A percentile compares a stretch with the other conserved stretches of the same genome.
These are phyloP conservation scores for Metopolophium dirhodum DNA, from an alignment of 1,140 invertebrate species.

Conservation along the genomic window DNA sequence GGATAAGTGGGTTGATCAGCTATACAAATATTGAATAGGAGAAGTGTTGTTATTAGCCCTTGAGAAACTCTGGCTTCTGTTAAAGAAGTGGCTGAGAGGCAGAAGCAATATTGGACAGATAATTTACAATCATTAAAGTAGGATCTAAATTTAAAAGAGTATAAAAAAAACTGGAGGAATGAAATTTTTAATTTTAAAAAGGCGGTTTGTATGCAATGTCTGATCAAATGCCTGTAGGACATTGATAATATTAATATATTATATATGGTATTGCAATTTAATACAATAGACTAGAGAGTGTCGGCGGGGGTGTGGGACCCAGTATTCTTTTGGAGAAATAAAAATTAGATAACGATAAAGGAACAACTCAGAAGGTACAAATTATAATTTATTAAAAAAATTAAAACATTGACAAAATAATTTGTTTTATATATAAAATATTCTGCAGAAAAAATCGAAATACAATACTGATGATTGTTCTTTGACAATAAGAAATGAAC, in stretches of 20 bases:
- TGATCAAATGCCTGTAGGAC: background rate
- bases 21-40: background rate
- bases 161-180: background rate
- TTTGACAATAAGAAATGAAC: no score
- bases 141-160: background rate
- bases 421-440: no score
- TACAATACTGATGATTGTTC: no score
- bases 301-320: background rate
- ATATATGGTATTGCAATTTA: background rate
- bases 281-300: background rate
- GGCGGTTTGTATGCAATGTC: background rate
- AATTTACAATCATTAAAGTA: background rate
- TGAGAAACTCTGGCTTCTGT: background rate
- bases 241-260: background rate
- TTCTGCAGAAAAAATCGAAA: no score
- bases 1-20: background rate
- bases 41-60: background rate
- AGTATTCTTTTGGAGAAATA: background rate
- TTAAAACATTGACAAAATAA: no score
- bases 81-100: background rate
- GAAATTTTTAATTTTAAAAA: background rate
- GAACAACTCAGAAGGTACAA: background rate
- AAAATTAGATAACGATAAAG: background rate
- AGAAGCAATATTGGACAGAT: no score
- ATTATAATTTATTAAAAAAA: no score